Base-by-base conservation (phyloP, 2,888 invertebrate genomes). In the Autographa pulchrina region DNA sequence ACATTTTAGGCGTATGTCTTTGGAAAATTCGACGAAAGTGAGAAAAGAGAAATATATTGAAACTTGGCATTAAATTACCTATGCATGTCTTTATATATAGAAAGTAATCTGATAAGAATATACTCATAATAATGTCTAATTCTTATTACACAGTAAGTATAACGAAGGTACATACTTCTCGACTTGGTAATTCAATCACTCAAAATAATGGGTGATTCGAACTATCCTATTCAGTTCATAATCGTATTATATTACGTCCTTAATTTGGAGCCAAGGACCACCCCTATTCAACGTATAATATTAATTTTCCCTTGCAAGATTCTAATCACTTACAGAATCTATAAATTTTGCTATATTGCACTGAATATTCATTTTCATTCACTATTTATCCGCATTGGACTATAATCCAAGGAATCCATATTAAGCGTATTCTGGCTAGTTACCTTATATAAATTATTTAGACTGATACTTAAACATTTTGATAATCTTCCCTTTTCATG, bases 261-360 rank as follows among this genome's bases (percentile, higher is more conserved):
- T 62, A 54, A 69, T 7, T 68, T 35, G 9, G 9, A 32, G 48
- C 62, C 59, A 74, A 60, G 25, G 18, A 66, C 63, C 59, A 43
- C 54, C 65, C 68, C 62, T 20, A 77, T 79, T 75, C 71, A 75
- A 68, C 67, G 68, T 75, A 77, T 68, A 60, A 70, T 54, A 61
- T 77, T 66, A 70, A 79, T 68, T 31, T 61, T 20, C 43, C 18
- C 7, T 58, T 69, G 69, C 65, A 43, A 52, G 20, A 54, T 32
- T 72, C 13, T 68, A 67, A 79, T 78, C 68, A 67, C 66, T 75
- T 76, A 72, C 35, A 56, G 56, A 69, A 75, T 62, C 72, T 67
- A 78, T 80, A 75, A 71, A 75, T 75, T 38, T 54, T n/a, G 60
- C 52, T 65, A 64, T 71, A 79, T 79, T 71, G 75, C 80, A 79